phyloP scores from a whole-genome alignment of 2,888 invertebrate genomes.

The Thalpophila matura region DNA sequence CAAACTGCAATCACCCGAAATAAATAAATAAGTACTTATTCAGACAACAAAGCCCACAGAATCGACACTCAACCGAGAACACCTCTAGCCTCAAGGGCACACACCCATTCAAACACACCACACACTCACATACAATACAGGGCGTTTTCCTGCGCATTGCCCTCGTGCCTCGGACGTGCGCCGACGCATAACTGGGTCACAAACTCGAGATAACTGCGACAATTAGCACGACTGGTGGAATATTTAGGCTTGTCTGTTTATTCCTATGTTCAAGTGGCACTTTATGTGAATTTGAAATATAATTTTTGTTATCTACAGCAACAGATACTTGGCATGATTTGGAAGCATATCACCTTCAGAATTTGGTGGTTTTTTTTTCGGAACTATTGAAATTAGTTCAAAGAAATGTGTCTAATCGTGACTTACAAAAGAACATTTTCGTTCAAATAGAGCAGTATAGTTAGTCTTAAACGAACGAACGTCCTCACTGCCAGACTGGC shows the following conservation, averaged over 20 bases:
- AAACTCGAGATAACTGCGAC: constrained; percentile 49
- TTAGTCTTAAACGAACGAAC: no score
- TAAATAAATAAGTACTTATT: constrained; percentile 8
- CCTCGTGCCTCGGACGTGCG: constrained; percentile 48
- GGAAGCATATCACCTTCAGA: no score
- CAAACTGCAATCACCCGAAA: constrained; percentile 10
- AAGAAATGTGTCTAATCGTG: no score
- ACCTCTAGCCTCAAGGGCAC: constrained; percentile 28
- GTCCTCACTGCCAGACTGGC: no score
- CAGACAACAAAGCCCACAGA: constrained; percentile 18
- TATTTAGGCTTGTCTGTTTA: constrained; percentile 24
- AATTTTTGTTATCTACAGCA: no score
- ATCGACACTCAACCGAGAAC: background rate
- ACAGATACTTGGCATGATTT: no score
- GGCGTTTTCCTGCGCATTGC: constrained; percentile 60
- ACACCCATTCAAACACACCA: background rate
- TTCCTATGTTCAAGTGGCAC: constrained; percentile 4
- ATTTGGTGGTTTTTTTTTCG: no score
- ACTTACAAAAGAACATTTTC: background rate
- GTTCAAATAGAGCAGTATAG: no score
- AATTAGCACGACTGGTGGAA: constrained; percentile 24
- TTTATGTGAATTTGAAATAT: background rate
- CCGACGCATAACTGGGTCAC: constrained; percentile 51
- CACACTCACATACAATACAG: constrained; percentile 11
- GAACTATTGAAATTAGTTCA: no score